A percentile compares a stretch with the other conserved stretches of the same genome.
phyloP scores from a whole-genome alignment of 2,113 vertebrate genomes.

The Lamprologus lemairii region DNA sequence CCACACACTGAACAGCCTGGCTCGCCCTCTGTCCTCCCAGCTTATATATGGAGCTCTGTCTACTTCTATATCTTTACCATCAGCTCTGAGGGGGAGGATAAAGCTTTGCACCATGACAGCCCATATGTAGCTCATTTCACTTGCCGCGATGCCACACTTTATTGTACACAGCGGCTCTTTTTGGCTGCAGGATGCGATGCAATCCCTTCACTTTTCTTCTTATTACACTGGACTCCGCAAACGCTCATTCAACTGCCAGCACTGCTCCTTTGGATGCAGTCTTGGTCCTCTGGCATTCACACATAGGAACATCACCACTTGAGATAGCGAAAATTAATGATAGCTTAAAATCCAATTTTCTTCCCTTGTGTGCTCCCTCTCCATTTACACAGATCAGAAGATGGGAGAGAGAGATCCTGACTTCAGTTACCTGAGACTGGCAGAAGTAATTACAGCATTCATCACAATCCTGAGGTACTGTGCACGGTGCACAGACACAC shows the following conservation, averaged over 20 bases:
- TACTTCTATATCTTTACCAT: constrained; percentile 53
- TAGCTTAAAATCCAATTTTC: constrained; percentile 1
- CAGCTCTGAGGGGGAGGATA: constrained; percentile 44
- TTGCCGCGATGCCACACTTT: background rate
- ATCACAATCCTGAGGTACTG: constrained; percentile 12
- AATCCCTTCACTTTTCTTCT: background rate
- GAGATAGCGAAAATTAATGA: background rate
- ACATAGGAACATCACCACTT: background rate
- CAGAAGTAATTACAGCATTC: constrained; percentile 48
- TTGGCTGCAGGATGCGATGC: background rate
- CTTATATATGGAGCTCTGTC: constrained; percentile 19
- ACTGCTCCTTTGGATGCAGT: background rate
- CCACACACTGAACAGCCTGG: constrained; percentile 65
- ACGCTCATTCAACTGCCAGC: background rate
- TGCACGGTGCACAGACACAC: background rate
- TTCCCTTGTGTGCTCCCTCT: background rate
- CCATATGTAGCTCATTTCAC: constrained; percentile 44
- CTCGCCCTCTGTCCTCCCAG: constrained; percentile 57
- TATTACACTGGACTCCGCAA: background rate
- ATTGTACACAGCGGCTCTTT: background rate
- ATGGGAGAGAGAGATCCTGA: constrained; percentile 4
- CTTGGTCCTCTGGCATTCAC: background rate
- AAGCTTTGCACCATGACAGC: constrained; percentile 15
- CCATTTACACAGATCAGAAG: constrained; percentile 19
- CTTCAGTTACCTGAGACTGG: constrained; percentile 43